A percentile compares a stretch with the other conserved stretches of the same genome.
phyloP scores from a whole-genome alignment of 2,113 vertebrate genomes.

The Pica pica region DNA sequence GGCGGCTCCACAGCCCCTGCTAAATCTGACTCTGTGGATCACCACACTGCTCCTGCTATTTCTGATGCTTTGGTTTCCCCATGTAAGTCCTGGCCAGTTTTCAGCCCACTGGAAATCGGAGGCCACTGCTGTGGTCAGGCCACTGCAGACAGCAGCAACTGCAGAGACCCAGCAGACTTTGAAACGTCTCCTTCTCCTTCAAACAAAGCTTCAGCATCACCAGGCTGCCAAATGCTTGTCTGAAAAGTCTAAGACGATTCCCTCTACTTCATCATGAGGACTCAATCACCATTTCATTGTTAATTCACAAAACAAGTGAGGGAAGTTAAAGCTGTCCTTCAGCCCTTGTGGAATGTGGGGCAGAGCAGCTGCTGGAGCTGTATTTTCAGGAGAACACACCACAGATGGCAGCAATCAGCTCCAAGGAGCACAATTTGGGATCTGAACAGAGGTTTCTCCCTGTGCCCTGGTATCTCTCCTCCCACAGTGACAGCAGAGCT shows the following conservation, averaged over 20 bases:
- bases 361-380: not conserved
- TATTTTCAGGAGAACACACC: not conserved
- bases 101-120: constrained; percentile 39
- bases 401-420: not conserved
- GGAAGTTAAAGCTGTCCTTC: not conserved
- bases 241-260: not conserved
- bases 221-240: not conserved
- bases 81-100: not conserved
- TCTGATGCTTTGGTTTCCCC: constrained; percentile 15
- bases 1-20: not conserved
- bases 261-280: not conserved
- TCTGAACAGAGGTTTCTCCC: not conserved
- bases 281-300: not conserved
- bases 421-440: not conserved
- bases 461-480: not conserved
- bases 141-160: constrained; percentile 43
- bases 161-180: not conserved
- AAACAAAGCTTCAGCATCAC: not conserved
- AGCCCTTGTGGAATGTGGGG: not conserved
- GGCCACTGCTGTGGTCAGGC: constrained; percentile 34
- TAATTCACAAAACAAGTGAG: not conserved
- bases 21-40: constrained; percentile 52
- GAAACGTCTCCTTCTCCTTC: not conserved
- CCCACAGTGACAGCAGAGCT: not conserved
- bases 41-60: constrained; percentile 47